Conservation (phyloP, 2,888 invertebrate species). For the Iphiclides podalirius region DNA sequence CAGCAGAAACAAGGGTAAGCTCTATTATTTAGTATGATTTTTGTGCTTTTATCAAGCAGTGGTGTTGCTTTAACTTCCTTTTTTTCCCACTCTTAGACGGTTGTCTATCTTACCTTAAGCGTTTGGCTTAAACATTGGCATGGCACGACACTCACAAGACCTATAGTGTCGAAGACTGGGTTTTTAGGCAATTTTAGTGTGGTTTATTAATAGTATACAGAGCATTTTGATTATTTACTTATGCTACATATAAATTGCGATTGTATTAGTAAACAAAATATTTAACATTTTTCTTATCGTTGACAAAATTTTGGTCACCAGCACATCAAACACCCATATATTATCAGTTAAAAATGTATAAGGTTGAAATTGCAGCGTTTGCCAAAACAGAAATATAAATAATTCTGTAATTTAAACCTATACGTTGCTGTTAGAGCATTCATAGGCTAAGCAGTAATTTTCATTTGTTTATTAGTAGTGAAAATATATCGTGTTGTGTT, state of each 20-base stretch:
- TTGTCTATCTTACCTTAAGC: constrained; percentile 63
- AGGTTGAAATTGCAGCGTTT: constrained; percentile 22
- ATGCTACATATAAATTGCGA: neutral
- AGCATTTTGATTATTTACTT: constrained; percentile 1
- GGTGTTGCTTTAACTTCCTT: constrained; percentile 75
- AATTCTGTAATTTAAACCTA: constrained; percentile 32
- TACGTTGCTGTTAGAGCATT: constrained; percentile 11
- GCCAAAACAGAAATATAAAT: constrained; percentile 1
- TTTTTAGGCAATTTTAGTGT: constrained; percentile 39
- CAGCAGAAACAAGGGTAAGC: constrained; percentile 97
- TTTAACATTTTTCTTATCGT: too few species aligned
- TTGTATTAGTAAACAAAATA: too few species aligned
- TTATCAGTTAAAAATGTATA: constrained; percentile 13
- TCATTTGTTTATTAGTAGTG: constrained; percentile 18
- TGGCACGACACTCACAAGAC: constrained; percentile 70
- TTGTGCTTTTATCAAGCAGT: constrained; percentile 69
- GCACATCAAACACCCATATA: constrained; percentile 10
- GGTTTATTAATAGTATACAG: constrained; percentile 2
- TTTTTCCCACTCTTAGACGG: constrained; percentile 63
- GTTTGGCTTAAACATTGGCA: constrained; percentile 76
- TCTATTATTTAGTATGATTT: constrained; percentile 42
- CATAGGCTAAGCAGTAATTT: constrained; percentile 2
- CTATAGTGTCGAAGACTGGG: constrained; percentile 53
- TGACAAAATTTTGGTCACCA: neutral
- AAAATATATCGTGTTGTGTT: constrained; percentile 43